Evolutionary conservation across 2,888 invertebrate species (phyloP).

Genomic region (Drosophila neutralis): DNA sequence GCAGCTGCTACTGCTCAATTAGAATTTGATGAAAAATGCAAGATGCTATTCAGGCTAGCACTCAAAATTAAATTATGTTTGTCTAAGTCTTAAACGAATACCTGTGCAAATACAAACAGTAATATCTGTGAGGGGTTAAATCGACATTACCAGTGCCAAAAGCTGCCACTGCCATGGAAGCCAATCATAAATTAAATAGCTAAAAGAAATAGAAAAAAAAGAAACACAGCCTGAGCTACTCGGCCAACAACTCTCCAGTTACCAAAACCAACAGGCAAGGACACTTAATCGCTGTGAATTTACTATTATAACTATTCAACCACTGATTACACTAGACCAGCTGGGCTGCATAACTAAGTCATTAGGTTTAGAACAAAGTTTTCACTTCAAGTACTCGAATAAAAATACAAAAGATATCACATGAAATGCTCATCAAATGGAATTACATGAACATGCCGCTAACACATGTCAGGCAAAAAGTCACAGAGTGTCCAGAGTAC

Average conservation of each 20-base stretch:
- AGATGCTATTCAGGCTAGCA: constrained; percentile 2
- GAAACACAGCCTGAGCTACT: constrained; percentile 36
- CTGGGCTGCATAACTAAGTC: constrained; percentile 53
- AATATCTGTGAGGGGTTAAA: constrained; percentile 16
- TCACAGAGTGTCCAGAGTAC: constrained; percentile 29
- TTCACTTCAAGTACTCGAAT: background rate
- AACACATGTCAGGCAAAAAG: constrained; percentile 38
- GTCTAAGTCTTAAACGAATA: constrained; percentile 1
- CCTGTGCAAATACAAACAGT: constrained; percentile 13
- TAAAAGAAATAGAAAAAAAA: constrained; percentile 41
- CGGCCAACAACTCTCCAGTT: constrained; percentile 31
- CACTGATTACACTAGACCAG: constrained; percentile 32
- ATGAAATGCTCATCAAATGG: constrained; percentile 27
- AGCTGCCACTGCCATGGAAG: constrained; percentile 40
- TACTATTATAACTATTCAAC: constrained; percentile 29
- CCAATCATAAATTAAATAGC: constrained; percentile 57
- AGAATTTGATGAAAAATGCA: constrained; percentile 61
- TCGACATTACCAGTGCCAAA: constrained; percentile 15
- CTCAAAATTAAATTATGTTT: constrained; percentile 52
- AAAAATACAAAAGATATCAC: constrained; percentile 11
- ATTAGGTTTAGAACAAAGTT: constrained; percentile 23
- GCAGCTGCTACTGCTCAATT: constrained; percentile 47
- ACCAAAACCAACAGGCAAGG: constrained; percentile 38
- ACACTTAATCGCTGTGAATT: constrained; percentile 58
- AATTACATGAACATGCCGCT: constrained; percentile 28